phyloP scores from a whole-genome alignment of 30 jellyfish, hydroid and myxozoan genomes.

The Hydractinia echinata region DNA sequence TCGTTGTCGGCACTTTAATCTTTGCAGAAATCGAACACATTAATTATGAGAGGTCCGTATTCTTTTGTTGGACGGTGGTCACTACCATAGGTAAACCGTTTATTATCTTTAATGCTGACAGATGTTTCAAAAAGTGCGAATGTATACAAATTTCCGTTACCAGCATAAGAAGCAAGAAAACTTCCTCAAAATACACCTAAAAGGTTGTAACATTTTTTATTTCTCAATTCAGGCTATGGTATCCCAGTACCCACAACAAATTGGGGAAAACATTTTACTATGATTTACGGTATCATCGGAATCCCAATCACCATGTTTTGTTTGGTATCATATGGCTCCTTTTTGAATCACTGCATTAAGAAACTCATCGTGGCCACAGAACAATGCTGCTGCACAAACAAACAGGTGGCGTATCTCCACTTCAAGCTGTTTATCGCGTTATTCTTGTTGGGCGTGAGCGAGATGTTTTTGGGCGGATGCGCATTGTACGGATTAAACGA shows the following conservation, averaged over 20 bases:
- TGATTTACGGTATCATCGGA: background rate
- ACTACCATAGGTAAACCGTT: background rate
- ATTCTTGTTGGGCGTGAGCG: background rate
- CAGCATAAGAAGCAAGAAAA: too few species aligned
- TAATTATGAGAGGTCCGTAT: background rate
- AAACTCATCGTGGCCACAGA: background rate
- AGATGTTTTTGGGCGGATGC: background rate
- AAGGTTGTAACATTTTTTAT: too few species aligned
- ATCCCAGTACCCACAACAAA: background rate
- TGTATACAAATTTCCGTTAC: background rate
- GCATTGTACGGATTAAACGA: background rate
- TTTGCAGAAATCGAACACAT: background rate
- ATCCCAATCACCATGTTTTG: background rate
- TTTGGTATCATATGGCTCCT: background rate
- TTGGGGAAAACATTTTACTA: background rate
- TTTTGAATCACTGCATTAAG: background rate
- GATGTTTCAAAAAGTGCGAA: background rate
- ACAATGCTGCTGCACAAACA: background rate
- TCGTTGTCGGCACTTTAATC: background rate
- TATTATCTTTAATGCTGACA: background rate
- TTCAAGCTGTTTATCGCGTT: constrained; percentile 3
- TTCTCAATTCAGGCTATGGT: background rate
- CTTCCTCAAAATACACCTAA: too few species aligned
- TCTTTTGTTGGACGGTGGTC: constrained; percentile 16
- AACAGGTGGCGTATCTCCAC: background rate